phyloP scores from a whole-genome alignment of 2,888 invertebrate genomes.

The Epirrhoe alternata region DNA sequence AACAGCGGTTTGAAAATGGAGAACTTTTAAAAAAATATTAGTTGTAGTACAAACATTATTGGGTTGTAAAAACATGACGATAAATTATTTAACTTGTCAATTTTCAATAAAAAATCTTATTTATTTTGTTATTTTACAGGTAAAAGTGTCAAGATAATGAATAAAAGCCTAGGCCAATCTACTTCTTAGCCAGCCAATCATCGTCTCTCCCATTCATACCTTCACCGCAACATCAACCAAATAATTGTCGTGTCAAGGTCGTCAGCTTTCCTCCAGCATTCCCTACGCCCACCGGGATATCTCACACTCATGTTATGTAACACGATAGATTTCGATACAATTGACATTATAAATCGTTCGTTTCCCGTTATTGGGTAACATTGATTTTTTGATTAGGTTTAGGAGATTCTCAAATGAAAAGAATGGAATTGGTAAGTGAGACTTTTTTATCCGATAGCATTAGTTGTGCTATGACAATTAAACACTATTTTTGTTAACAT shows the following conservation, averaged over 20 bases:
- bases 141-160: too few species aligned
- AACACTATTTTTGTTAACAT: too few species aligned
- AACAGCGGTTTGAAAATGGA: too few species aligned
- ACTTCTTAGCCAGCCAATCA: not conserved
- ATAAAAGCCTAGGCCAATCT: not conserved
- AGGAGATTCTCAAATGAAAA: slow-evolving; percentile 6
- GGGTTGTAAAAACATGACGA: too few species aligned
- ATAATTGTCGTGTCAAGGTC: slow-evolving; percentile 83
- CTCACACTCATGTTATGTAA: slow-evolving; percentile 80
- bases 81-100: too few species aligned
- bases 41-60: too few species aligned
- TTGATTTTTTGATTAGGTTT: slow-evolving; percentile 35
- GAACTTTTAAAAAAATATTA: too few species aligned
- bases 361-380: slow-evolving; percentile 47
- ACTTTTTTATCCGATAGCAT: not conserved
- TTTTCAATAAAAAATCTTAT: too few species aligned
- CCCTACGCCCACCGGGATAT: slow-evolving; percentile 83
- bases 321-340: slow-evolving; percentile 73
- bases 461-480: too few species aligned
- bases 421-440: not conserved
- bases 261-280: slow-evolving; percentile 82
- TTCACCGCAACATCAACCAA: slow-evolving; percentile 56
- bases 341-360: slow-evolving; percentile 65
- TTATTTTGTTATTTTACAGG: too few species aligned
- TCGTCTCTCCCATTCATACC: not conserved